Base-by-base conservation (phyloP, 2,888 invertebrate genomes). In the Pollenia amentaria region DNA sequence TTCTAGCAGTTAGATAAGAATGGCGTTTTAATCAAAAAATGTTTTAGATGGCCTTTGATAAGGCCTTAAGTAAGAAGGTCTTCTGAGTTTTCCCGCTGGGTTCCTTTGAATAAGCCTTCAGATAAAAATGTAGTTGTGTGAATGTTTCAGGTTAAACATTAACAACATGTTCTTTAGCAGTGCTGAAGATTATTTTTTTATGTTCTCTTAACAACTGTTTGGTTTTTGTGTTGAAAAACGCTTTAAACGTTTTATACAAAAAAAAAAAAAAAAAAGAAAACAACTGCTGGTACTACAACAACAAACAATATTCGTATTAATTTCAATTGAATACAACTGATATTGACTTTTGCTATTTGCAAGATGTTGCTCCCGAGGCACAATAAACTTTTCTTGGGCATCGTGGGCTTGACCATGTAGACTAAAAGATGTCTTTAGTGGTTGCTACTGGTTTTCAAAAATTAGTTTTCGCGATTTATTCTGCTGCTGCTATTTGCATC, bases 271-370 rank as follows among this genome's bases (percentile, higher is more conserved):
- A 18, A n/a, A 42, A 53, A 42, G n/a, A n/a, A n/a, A 40, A 42
- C 53, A n/a, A 18, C 72, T 40, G 67, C 80, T 38, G 40, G 60
- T 14, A 42, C 40, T n/a, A 42, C 80, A 79, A 70, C 70, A 21
- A 29, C 73, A 46, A 65, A 60, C 67, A 77, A 78, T 60, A 62
- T 70, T 79, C 48, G 62, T 69, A 87, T 62, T 75, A 80, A 70
- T 69, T 73, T 76, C 64, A 60, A 85, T 67, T 44, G 29, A 29
- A 29, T 29, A 29, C 65, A 60, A 72, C 76, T 72, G 79, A 76
- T 87, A 79, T 83, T 87, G 79, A 87, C 79, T 80, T 83, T 83
- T 83, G 79, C 51, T 69, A 80, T 75, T 85, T 72, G 72, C 77
- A 77, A 84, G 72, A 72, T 82, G 75, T 70, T 46, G 51, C 72